Conservation (phyloP, 2,113 vertebrate species). For the Nothoprocta pentlandii region DNA sequence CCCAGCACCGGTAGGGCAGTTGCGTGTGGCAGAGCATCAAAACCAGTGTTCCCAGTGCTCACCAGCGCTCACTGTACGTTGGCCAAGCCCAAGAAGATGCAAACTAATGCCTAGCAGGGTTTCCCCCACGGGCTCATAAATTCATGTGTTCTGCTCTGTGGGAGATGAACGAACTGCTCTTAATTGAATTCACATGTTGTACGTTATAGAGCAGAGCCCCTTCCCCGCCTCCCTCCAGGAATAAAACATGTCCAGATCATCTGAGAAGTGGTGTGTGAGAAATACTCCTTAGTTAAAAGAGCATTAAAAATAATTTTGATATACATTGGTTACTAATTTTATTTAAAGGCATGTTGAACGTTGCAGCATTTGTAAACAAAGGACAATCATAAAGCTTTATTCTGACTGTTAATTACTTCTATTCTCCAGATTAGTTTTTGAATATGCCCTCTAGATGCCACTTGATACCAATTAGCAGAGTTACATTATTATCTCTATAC, state of each 20-base stretch:
- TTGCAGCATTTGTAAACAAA: constrained; percentile 79
- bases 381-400: constrained; percentile 76
- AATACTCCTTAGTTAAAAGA: constrained; percentile 1
- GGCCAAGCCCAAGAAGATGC: accelerated
- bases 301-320: constrained; percentile 59
- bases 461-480: constrained; percentile 81
- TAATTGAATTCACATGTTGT: background rate
- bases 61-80: background rate
- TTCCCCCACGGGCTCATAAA: accelerated
- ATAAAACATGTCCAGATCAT: accelerated
- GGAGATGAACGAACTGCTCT: background rate
- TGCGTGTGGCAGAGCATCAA: accelerated
- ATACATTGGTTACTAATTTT: constrained; percentile 71
- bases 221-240: background rate
- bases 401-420: constrained; percentile 80
- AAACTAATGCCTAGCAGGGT: background rate
- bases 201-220: background rate
- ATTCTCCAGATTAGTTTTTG: constrained; percentile 81
- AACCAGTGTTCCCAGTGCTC: background rate
- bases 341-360: constrained; percentile 57
- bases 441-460: constrained; percentile 81
- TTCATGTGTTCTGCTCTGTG: background rate
- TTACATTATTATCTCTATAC: constrained; percentile 79
- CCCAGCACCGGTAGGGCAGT: background rate
- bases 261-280: background rate